Evolutionary conservation across 2,113 vertebrate genomes (phyloP).

Genomic region (Eidolon helvum): DNA sequence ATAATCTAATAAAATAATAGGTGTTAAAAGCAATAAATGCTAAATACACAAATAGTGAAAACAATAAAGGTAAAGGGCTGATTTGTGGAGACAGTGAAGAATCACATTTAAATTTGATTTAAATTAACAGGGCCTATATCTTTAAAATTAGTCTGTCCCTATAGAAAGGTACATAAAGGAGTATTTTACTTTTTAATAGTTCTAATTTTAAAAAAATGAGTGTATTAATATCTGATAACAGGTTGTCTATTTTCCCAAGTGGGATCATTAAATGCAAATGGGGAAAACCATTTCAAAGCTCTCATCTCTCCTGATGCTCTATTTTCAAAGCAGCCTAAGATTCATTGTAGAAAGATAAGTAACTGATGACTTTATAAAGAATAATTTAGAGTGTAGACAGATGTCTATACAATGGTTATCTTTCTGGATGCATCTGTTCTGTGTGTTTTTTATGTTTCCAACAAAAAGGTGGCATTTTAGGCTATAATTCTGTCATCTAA

Average conservation of each 20-base stretch:
- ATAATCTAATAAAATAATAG: background rate
- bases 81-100: background rate
- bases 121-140: background rate
- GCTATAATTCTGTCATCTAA: slow-evolving; percentile 67
- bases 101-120: background rate
- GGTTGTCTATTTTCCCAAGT: background rate
- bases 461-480: slow-evolving; percentile 50
- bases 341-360: background rate
- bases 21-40: background rate
- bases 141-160: background rate
- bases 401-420: slow-evolving; percentile 45
- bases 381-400: slow-evolving; percentile 50
- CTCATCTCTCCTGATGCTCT: background rate
- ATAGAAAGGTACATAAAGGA: background rate
- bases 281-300: background rate
- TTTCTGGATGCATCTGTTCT: slow-evolving; percentile 44
- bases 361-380: slow-evolving; percentile 30
- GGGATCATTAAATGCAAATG: background rate
- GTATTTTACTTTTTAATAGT: background rate
- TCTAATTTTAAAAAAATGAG: background rate
- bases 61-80: background rate
- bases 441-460: slow-evolving; percentile 47
- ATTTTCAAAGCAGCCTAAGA: slow-evolving; percentile 3
- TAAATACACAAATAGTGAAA: background rate
- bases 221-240: background rate